Evolutionary conservation across 1,140 invertebrate genomes (phyloP).

Genomic region (Calosoma granatense): DNA sequence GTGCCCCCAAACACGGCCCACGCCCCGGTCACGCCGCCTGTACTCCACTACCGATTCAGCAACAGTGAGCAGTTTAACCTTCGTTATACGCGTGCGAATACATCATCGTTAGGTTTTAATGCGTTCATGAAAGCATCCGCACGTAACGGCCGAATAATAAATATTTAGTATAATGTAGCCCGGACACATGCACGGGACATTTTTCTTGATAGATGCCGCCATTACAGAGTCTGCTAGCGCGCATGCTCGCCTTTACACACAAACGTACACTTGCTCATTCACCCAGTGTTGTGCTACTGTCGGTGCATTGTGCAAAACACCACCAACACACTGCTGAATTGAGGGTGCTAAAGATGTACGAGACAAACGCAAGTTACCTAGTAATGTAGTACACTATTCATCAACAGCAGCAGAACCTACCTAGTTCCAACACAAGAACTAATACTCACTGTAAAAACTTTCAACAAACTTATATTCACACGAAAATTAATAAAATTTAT

Average conservation of each 20-base stretch:
- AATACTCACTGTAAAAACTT: too few relatives aligned
- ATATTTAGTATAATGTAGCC: constrained; percentile 4
- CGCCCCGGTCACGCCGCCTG: too few relatives aligned
- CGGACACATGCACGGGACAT: neutral
- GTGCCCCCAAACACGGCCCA: neutral
- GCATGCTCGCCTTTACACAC: neutral
- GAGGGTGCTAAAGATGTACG: neutral
- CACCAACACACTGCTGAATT: too few relatives aligned
- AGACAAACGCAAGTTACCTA: neutral
- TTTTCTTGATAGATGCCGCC: constrained; percentile 6
- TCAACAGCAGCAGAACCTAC: neutral
- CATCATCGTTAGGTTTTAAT: constrained; percentile 8
- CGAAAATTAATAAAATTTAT: too few relatives aligned
- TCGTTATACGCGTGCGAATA: neutral
- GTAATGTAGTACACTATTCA: neutral
- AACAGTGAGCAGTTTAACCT: too few relatives aligned
- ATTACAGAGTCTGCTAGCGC: neutral
- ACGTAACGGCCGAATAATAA: neutral
- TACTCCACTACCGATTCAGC: too few relatives aligned
- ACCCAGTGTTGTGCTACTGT: too few relatives aligned
- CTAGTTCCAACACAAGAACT: too few relatives aligned
- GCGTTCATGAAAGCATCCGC: neutral
- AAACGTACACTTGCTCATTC: too few relatives aligned
- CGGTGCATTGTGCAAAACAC: too few relatives aligned
- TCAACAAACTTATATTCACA: too few relatives aligned